Evolutionary conservation across 2,113 vertebrate genomes (phyloP).

Genomic region (Poecilia latipinna): DNA sequence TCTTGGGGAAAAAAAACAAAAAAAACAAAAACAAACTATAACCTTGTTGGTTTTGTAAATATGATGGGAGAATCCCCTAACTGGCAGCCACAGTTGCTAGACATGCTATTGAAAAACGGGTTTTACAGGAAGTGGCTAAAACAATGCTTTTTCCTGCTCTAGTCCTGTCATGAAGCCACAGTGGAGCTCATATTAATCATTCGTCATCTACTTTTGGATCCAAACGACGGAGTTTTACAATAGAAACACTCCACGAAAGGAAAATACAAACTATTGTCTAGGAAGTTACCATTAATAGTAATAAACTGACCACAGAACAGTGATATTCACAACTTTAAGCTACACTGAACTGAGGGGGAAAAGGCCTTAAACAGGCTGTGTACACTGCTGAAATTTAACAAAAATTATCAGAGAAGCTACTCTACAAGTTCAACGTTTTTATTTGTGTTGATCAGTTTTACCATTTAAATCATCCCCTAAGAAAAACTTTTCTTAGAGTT

Average conservation of each 20-base stretch:
- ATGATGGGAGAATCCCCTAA: slow-evolving; percentile 34
- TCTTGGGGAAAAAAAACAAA: background rate
- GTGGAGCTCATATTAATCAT: slow-evolving; percentile 40
- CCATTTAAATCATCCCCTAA: background rate
- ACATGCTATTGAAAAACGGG: slow-evolving; percentile 64
- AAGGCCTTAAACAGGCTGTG: background rate
- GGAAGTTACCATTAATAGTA: slow-evolving; percentile 10
- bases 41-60: background rate
- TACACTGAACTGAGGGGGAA: background rate
- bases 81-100: slow-evolving; percentile 21
- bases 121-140: slow-evolving; percentile 73
- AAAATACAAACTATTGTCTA: background rate
- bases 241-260: background rate
- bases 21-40: background rate
- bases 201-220: slow-evolving; percentile 38
- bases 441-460: background rate
- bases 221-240: slow-evolving; percentile 6
- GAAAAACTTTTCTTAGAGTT: no score
- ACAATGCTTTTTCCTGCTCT: slow-evolving; percentile 61
- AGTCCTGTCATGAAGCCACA: slow-evolving; percentile 32
- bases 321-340: slow-evolving; percentile 4
- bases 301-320: background rate
- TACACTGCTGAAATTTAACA: background rate
- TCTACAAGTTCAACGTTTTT: background rate
- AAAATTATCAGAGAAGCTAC: no score